A percentile compares a stretch with the other conserved stretches of the same genome.
phyloP scores from a whole-genome alignment of 2,113 vertebrate genomes.

The Psophia crepitans region DNA sequence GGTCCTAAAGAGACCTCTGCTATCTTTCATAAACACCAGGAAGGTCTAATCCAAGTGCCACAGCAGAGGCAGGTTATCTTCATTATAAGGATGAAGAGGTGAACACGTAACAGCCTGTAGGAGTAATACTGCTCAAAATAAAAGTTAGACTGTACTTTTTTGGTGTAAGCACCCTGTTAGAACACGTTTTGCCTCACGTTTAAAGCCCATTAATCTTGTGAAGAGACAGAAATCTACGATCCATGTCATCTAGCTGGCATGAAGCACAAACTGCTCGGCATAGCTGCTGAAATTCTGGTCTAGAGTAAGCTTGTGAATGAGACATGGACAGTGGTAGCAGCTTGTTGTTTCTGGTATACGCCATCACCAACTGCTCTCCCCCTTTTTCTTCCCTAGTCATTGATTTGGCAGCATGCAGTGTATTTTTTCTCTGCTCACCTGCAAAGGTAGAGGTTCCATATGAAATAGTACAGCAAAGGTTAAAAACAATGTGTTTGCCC shows the following conservation, averaged over 20 bases:
- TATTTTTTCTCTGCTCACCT: background rate
- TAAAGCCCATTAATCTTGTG: constrained; percentile 36
- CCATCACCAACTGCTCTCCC: background rate
- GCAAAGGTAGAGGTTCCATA: background rate
- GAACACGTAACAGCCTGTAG: background rate
- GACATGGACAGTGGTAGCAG: background rate
- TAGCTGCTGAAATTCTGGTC: background rate
- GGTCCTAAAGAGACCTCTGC: background rate
- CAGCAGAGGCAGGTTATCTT: constrained; percentile 16
- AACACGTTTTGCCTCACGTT: background rate
- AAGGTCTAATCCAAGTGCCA: constrained; percentile 31
- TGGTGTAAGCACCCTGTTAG: constrained; percentile 1
- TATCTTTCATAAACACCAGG: background rate
- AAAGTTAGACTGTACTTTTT: background rate
- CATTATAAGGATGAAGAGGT: background rate
- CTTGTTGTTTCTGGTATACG: background rate
- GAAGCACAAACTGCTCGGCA: background rate
- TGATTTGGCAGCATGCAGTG: background rate
- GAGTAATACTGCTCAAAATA: background rate
- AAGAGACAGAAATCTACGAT: background rate
- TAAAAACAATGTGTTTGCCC: background rate
- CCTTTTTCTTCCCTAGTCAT: background rate
- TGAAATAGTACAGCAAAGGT: background rate
- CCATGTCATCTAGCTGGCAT: background rate
- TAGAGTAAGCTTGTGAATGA: background rate